phyloP scores from a whole-genome alignment of 1,140 invertebrate species.

The Philopotamus ludificatus region DNA sequence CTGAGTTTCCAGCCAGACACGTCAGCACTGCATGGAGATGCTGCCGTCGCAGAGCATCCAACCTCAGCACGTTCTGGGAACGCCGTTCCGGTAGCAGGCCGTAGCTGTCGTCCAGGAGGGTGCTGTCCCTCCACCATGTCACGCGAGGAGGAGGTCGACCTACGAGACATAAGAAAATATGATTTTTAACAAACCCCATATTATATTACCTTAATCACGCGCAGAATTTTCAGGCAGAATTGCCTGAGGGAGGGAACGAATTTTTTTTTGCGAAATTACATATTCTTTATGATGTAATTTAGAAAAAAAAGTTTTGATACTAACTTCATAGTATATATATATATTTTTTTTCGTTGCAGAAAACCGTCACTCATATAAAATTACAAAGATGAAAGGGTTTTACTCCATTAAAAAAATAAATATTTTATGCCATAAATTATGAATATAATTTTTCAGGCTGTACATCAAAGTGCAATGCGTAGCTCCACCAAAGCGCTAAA shows the following conservation, averaged over 20 bases:
- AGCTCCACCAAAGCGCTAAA: too few relatives aligned
- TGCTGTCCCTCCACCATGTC: slow-evolving; percentile 71
- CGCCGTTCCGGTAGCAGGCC: slow-evolving; percentile 59
- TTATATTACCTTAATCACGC: not conserved
- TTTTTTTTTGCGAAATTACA: slow-evolving; percentile 17
- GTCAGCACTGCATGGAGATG: slow-evolving; percentile 65
- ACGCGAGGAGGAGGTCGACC: slow-evolving; percentile 64
- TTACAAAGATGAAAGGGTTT: not conserved
- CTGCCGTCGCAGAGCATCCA: slow-evolving; percentile 61
- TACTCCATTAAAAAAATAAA: not conserved
- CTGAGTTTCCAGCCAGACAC: slow-evolving; percentile 71
- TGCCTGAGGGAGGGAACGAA: not conserved
- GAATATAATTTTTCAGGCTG: too few relatives aligned
- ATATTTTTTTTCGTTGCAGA: too few relatives aligned
- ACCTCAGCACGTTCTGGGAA: slow-evolving; percentile 63
- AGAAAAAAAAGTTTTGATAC: not conserved
- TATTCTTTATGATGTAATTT: slow-evolving; percentile 26
- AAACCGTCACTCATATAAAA: not conserved
- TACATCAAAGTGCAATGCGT: too few relatives aligned
- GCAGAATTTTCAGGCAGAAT: not conserved
- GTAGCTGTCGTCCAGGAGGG: slow-evolving; percentile 57
- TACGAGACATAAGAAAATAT: slow-evolving; percentile 13
- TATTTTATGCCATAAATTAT: too few relatives aligned
- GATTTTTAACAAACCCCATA: not conserved
- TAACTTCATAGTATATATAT: too few relatives aligned